These are phyloP conservation scores for Tapera naevia DNA, from an alignment of 2,797 vertebrate genomes.

Conservation along the genomic window DNA sequence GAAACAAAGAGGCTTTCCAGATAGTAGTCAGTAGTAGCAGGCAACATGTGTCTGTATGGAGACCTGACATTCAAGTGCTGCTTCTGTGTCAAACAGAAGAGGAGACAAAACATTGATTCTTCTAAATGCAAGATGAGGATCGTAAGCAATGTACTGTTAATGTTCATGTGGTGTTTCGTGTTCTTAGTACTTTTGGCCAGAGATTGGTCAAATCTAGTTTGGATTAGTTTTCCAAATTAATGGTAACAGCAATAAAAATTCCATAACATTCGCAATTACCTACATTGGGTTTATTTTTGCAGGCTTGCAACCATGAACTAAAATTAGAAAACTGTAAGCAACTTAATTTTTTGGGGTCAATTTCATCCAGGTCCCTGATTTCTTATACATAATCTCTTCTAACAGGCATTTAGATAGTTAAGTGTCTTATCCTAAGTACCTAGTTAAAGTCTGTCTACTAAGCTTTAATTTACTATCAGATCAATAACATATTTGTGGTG, in stretches of 20 bases:
- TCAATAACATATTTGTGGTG: background rate
- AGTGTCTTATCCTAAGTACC: background rate
- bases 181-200: background rate
- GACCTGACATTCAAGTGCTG: background rate
- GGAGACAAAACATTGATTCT: background rate
- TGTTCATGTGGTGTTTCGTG: rapidly evolving
- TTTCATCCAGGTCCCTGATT: background rate
- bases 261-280: background rate
- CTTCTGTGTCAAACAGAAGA: background rate
- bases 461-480: background rate
- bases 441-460: background rate
- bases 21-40: background rate
- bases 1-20: background rate
- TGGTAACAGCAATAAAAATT: background rate
- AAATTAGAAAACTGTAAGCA: background rate
- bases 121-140: background rate
- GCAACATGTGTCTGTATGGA: background rate
- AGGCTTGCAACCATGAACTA: background rate
- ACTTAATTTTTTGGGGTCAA: background rate
- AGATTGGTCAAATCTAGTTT: background rate
- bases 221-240: background rate
- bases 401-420: background rate
- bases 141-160: background rate
- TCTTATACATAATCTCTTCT: background rate
- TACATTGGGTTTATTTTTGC: background rate